Evolutionary conservation across 2,113 vertebrate genomes (phyloP).

Genomic region (Syrrhaptes paradoxus): DNA sequence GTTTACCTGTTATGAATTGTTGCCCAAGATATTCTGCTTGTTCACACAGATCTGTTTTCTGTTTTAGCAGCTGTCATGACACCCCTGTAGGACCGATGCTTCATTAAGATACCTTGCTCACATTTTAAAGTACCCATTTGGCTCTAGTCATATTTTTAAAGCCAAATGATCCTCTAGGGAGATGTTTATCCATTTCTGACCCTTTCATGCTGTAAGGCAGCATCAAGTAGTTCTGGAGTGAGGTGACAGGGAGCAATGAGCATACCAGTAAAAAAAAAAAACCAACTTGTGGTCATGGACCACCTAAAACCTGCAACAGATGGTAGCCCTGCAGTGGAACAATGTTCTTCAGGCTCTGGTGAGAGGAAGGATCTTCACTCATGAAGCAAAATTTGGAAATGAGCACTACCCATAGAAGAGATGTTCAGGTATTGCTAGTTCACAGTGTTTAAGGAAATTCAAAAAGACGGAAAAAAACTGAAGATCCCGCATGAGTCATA

Average conservation of each 20-base stretch:
- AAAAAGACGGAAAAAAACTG: neutral
- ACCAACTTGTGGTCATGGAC: neutral
- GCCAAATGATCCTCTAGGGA: neutral
- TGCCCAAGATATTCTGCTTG: neutral
- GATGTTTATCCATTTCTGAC: neutral
- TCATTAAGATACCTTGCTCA: neutral
- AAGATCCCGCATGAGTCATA: neutral
- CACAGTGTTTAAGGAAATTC: neutral
- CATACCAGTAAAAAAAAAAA: neutral
- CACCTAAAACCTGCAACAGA: neutral
- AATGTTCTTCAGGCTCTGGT: neutral
- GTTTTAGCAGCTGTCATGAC: neutral
- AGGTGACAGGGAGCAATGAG: neutral
- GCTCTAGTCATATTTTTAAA: neutral
- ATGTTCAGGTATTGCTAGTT: neutral
- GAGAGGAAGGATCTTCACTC: neutral
- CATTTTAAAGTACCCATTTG: neutral
- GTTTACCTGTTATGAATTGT: neutral
- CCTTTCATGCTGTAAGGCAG: neutral
- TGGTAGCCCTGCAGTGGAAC: neutral
- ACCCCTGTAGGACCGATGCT: neutral
- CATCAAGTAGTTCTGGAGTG: neutral
- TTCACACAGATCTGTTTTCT: neutral
- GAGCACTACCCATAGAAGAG: neutral
- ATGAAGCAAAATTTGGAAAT: neutral